A percentile compares a stretch with the other conserved stretches of the same genome.
Conservation (phyloP, 2,797 vertebrate genomes). For the Paratrypauchen microcephalus region DNA sequence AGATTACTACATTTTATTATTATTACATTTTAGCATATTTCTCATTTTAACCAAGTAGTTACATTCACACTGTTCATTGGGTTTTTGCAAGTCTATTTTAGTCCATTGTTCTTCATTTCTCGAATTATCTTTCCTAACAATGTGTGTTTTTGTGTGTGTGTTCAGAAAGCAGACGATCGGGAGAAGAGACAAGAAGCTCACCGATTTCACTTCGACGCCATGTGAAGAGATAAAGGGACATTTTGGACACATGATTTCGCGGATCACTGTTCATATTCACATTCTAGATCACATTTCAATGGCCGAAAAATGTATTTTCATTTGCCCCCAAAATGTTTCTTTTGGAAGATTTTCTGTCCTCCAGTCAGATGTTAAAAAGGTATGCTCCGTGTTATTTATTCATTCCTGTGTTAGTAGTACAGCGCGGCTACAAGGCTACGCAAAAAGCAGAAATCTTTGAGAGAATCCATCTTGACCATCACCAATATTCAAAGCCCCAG, state of each 20-base stretch:
- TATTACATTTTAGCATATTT: conserved; percentile 2
- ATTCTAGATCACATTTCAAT: conserved; percentile 33
- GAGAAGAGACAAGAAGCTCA: conserved; percentile 98
- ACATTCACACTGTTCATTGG: background rate
- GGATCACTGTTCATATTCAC: background rate
- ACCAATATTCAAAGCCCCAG: conserved; percentile 13
- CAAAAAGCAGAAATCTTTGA: conserved; percentile 36
- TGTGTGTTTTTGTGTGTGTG: conserved; percentile 35
- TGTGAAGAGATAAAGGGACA: conserved; percentile 77
- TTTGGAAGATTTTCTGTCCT: conserved; percentile 49
- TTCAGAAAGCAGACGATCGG: conserved; percentile 96
- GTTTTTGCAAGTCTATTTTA: background rate
- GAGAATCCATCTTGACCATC: conserved; percentile 21
- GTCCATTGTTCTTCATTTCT: background rate
- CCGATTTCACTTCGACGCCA: conserved; percentile 97
- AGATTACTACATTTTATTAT: no score
- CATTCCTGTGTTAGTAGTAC: conserved; percentile 54
- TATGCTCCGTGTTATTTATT: conserved; percentile 52
- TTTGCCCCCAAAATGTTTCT: conserved; percentile 54
- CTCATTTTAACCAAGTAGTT: conserved; percentile 13
- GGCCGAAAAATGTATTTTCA: conserved; percentile 42
- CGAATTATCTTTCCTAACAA: conserved; percentile 2
- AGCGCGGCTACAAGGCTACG: conserved; percentile 39
- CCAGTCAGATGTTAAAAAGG: conserved; percentile 55
- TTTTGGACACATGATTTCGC: conserved; percentile 22